Conservation (phyloP, 2,797 vertebrate species). For the Lutjanus argentimaculatus region DNA sequence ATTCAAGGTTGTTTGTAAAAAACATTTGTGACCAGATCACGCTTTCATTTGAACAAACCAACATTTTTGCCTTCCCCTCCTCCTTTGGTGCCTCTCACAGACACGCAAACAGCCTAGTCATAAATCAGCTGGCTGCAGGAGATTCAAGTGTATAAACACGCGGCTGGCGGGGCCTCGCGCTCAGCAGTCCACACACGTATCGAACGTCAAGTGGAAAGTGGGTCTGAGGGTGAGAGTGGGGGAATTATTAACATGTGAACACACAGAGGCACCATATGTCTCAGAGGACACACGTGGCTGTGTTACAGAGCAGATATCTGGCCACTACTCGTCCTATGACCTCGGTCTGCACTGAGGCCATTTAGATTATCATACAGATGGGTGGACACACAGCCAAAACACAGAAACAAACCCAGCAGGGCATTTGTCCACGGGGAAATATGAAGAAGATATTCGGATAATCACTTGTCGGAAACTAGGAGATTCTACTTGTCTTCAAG, state of each 20-base stretch:
- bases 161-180: not conserved
- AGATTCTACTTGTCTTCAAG: not conserved
- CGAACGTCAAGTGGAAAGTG: slow-evolving; percentile 35
- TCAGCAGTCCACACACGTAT: slow-evolving; percentile 50
- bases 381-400: slow-evolving; percentile 41
- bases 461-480: not conserved
- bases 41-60: not conserved
- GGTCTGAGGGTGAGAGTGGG: slow-evolving; percentile 38
- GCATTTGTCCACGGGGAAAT: slow-evolving; percentile 10
- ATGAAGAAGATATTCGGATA: not conserved
- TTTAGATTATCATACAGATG: slow-evolving; percentile 66
- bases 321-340: slow-evolving; percentile 36
- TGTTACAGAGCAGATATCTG: slow-evolving; percentile 38
- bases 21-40: not conserved
- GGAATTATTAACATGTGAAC: slow-evolving; percentile 48
- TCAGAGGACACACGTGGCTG: slow-evolving; percentile 46
- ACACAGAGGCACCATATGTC: slow-evolving; percentile 49
- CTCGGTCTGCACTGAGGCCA: slow-evolving; percentile 26
- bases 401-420: slow-evolving; percentile 33
- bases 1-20: not conserved
- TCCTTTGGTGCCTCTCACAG: not conserved
- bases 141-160: slow-evolving; percentile 2
- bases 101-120: not conserved
- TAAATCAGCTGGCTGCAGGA: slow-evolving; percentile 28
- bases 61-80: not conserved